Evolutionary conservation across 2,797 vertebrate species (phyloP).

Genomic region (Spheniscus humboldti): DNA sequence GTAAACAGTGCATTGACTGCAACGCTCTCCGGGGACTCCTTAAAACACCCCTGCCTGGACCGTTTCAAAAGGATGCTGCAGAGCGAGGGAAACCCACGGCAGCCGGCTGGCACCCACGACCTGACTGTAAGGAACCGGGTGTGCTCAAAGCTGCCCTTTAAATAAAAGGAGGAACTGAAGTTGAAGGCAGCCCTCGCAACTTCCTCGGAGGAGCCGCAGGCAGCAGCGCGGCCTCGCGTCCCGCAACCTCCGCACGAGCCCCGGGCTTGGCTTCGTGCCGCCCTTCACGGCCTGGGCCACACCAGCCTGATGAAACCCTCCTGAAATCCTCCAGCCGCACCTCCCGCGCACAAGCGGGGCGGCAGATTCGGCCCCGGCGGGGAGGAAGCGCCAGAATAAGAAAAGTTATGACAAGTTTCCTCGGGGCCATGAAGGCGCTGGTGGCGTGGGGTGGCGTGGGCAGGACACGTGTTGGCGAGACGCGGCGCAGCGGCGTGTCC

Average conservation of each 20-base stretch:
- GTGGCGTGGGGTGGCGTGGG: not conserved
- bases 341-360: too few species aligned
- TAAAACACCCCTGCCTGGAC: not conserved
- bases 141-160: not conserved
- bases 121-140: accelerated
- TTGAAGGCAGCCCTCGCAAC: not conserved
- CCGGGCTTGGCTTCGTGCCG: not conserved
- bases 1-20: accelerated
- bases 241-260: not conserved
- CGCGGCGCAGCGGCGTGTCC: not conserved
- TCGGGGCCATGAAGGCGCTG: not conserved
- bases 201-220: not conserved
- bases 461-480: not conserved
- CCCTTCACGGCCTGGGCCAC: not conserved
- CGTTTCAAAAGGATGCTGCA: not conserved
- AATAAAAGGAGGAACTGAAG: slow-evolving; percentile 17
- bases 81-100: not conserved
- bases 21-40: not conserved
- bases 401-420: not conserved
- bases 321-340: not conserved
- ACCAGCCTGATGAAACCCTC: not conserved
- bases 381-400: not conserved
- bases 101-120: not conserved
- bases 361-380: not conserved
- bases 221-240: not conserved